Evolutionary conservation across 2,888 invertebrate genomes (phyloP).

Genomic region (Lamproptera curius): DNA sequence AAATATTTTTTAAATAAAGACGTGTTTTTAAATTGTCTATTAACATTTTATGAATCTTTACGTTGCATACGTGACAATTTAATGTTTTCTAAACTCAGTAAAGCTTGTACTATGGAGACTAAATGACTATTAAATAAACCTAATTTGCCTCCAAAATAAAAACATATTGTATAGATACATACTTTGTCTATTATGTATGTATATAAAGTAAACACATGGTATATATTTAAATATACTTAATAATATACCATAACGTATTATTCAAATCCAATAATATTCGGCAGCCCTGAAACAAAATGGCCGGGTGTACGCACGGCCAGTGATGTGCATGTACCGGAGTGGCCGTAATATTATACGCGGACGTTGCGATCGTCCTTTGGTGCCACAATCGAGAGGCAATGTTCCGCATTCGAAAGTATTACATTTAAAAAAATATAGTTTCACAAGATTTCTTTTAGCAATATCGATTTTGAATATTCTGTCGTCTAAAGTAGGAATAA

Average conservation of each 20-base stretch:
- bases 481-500: too few relatives aligned
- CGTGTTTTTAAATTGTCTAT: too few relatives aligned
- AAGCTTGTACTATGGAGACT: too few relatives aligned
- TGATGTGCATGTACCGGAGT: conserved; percentile 1
- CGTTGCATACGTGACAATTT: background rate
- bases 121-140: too few relatives aligned
- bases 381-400: background rate
- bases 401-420: background rate
- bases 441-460: too few relatives aligned
- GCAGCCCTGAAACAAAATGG: conserved; percentile 11
- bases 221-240: background rate
- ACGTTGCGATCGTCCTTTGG: background rate
- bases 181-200: background rate
- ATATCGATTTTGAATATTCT: too few relatives aligned
- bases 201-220: background rate
- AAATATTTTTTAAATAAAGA: too few relatives aligned
- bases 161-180: background rate
- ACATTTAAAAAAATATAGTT: too few relatives aligned
- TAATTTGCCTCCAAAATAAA: background rate
- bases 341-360: conserved; percentile 6
- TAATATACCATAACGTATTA: background rate
- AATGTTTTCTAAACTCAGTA: background rate
- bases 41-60: too few relatives aligned
- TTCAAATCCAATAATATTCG: background rate
- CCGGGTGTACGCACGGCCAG: conserved; percentile 10